Evolutionary conservation across 1,140 invertebrate genomes (phyloP), one percentile per base, ranked within the genome.

Genomic region (Orchestia grillus): DNA sequence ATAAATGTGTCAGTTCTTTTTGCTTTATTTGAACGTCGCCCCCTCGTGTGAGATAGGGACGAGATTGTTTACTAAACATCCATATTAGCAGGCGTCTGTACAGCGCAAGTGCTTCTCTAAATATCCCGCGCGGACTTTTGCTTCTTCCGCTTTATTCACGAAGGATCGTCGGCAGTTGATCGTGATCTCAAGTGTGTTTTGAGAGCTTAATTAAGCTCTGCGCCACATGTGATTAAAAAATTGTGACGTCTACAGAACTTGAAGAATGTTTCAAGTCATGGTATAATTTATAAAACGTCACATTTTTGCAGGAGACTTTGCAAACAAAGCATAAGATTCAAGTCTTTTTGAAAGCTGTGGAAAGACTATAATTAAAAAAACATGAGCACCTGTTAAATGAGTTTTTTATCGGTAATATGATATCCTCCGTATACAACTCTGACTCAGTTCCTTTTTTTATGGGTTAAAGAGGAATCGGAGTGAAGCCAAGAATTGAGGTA

Each of bases 41-140:
- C 62, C 62, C 62, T 77, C 62, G 62, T 28, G 11, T 77, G 62
- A 77, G 62, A 77, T 77, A 77, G 62, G 62, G 62, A 77, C 62
- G 62, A 77, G 62, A 77, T 77, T 77, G 62, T 77, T 77, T 77
- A 77, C 62, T 77, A 77, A 77, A 77, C 62, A 77, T 77, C 62
- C 62, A 77, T 77, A 77, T 77, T 77, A 77, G 62, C 62, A 77
- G 62, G 11, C 62, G 62, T 77, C 62, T 77, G 62, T 77, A 77
- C 62, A 77, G 62, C 62, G 62, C 62, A 77, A 77, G 62, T 77
- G 62, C 62, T 77, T 77, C 28, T 77, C 62, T 77, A 77, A 77
- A 77, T 28, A 77, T 77, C 62, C 11, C 62, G 11, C 28, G 62
- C 62, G 11, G 28, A 77, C 36, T 77, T 77, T 77, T 77, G 11